Percentiles rank a stretch among this genome's conserved stretches.
phyloP scores from a whole-genome alignment of 2,888 invertebrate species.

The Podabrus alpinus region DNA sequence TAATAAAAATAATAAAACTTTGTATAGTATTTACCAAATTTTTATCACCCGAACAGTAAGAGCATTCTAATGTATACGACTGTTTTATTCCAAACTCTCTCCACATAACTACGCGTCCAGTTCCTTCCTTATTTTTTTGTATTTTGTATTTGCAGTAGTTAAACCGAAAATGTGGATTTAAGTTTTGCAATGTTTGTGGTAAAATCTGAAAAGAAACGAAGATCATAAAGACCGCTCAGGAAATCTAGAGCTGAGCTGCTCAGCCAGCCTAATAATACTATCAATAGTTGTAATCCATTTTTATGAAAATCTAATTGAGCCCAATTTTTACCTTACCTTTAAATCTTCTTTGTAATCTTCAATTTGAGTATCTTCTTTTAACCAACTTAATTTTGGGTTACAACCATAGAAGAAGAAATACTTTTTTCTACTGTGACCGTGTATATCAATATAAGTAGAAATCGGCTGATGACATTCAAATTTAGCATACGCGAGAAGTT shows the following conservation, averaged over 20 bases:
- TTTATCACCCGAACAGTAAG: conserved; percentile 64
- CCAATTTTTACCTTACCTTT: conserved; percentile 33
- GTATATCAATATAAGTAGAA: conserved; percentile 70
- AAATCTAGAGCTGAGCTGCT: too few relatives aligned
- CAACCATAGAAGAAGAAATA: conserved; percentile 88
- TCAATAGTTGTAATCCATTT: neutral
- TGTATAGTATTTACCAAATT: conserved; percentile 33
- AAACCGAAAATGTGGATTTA: conserved; percentile 35
- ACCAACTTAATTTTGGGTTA: conserved; percentile 71
- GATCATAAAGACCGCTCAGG: too few relatives aligned
- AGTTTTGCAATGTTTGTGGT: conserved; percentile 31
- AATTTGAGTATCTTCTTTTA: conserved; percentile 58
- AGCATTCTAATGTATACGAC: conserved; percentile 84
- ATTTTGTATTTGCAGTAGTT: conserved; percentile 63
- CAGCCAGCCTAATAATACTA: neutral
- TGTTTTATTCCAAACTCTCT: conserved; percentile 77
- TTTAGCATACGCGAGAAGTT: conserved; percentile 36
- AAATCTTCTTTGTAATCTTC: conserved; percentile 32
- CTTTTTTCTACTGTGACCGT: conserved; percentile 83
- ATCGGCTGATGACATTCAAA: conserved; percentile 34
- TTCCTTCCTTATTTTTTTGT: conserved; percentile 77
- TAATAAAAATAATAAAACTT: neutral
- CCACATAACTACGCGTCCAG: conserved; percentile 86
- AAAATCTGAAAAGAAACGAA: conserved; percentile 30
- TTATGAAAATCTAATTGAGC: neutral